Percentiles rank a stretch among this genome's conserved stretches.
Evolutionary conservation across 2,113 vertebrate species (phyloP).

Genomic region (Oncorhynchus tshawytscha): DNA sequence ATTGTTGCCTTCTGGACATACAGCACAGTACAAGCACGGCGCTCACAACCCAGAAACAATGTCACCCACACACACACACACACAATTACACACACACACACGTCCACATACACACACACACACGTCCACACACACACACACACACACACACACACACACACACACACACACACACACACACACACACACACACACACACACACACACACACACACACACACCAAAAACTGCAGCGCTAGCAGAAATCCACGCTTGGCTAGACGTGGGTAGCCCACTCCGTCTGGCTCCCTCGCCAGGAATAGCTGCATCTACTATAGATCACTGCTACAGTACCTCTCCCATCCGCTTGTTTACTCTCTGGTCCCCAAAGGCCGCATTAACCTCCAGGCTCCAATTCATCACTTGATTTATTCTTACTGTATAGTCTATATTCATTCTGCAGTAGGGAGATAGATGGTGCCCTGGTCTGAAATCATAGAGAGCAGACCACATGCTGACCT

Average conservation of each 20-base stretch:
- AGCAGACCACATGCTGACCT: neutral
- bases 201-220: neutral
- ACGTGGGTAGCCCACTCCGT: conserved; percentile 33
- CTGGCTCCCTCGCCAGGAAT: conserved; percentile 51
- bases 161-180: neutral
- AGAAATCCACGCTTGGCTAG: conserved; percentile 26
- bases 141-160: too few relatives aligned
- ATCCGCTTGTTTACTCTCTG: neutral
- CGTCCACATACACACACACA: conserved; percentile 7
- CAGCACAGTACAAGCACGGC: conserved; percentile 10
- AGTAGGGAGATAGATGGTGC: neutral
- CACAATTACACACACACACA: too few relatives aligned
- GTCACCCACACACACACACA: conserved; percentile 17
- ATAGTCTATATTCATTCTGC: neutral
- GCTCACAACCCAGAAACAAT: conserved; percentile 21
- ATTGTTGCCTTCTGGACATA: conserved; percentile 48
- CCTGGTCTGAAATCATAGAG: neutral
- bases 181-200: neutral
- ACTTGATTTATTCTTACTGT: neutral
- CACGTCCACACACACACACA: neutral
- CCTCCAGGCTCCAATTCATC: neutral
- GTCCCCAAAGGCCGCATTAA: conserved; percentile 12
- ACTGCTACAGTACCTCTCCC: neutral
- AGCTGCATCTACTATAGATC: conserved; percentile 11
- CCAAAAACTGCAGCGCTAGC: conserved; percentile 35